Evolutionary conservation across 2,113 vertebrate species (phyloP).

Genomic region (Heliornis fulica): DNA sequence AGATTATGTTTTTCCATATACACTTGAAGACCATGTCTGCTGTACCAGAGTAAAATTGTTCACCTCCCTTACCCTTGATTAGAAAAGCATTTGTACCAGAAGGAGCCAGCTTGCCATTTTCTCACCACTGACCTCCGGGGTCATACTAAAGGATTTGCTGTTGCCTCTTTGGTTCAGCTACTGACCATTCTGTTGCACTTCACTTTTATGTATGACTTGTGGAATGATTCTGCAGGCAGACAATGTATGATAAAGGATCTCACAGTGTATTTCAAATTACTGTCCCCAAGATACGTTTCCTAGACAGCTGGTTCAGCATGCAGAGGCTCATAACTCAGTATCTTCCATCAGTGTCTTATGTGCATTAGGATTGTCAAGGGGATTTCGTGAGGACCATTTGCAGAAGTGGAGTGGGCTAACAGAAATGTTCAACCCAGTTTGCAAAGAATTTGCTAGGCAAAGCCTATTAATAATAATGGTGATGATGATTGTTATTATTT

Average conservation of each 20-base stretch:
- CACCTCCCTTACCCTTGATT: neutral
- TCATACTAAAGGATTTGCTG: neutral
- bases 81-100: neutral
- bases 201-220: neutral
- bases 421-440: neutral
- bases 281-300: conserved; percentile 25
- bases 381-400: neutral
- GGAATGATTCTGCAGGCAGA: neutral
- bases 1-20: neutral
- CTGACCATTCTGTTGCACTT: neutral
- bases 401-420: conserved; percentile 2
- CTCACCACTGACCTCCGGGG: neutral
- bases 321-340: neutral
- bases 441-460: neutral
- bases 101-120: neutral
- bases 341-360: neutral
- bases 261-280: neutral
- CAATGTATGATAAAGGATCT: conserved; percentile 11
- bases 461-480: neutral
- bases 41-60: neutral
- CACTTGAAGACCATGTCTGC: neutral
- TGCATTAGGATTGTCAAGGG: conserved; percentile 1
- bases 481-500: conserved; percentile 11
- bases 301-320: conserved; percentile 28
- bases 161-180: neutral